Percentiles rank a stretch among this genome's conserved stretches.
Conservation (phyloP, 1,140 invertebrate genomes). For the Drosophila serrata region DNA sequence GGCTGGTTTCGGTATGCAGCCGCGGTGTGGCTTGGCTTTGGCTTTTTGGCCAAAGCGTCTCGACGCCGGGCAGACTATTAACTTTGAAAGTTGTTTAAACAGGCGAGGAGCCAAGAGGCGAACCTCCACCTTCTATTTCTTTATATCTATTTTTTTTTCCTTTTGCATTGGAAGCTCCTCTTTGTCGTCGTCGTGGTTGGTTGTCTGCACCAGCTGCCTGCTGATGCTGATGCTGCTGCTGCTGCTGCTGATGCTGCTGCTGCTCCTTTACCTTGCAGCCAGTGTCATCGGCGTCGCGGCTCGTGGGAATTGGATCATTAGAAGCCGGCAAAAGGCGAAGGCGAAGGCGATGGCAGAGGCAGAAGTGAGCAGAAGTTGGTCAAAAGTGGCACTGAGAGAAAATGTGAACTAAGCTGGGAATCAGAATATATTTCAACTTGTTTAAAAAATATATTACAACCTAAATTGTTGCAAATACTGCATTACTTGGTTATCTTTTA, state of each 20-base stretch:
- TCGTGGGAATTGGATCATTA: constrained; percentile 84
- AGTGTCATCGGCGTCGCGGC: constrained; percentile 80
- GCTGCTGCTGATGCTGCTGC: constrained; percentile 14
- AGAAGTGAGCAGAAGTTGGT: constrained; percentile 78
- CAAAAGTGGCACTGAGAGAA: constrained; percentile 56
- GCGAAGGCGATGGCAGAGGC: constrained; percentile 41
- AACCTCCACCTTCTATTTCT: constrained; percentile 82
- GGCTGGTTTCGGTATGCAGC: constrained; percentile 33
- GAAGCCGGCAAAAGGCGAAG: constrained; percentile 69
- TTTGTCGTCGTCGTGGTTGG: constrained; percentile 64
- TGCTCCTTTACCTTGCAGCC: constrained; percentile 71
- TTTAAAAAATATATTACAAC: no score
- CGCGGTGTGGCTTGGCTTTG: constrained; percentile 23
- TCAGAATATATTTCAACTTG: no score
- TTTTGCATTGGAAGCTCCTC: constrained; percentile 74
- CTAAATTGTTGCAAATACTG: no score
- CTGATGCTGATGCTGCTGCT: constrained; percentile 16
- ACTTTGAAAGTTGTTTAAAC: constrained; percentile 84
- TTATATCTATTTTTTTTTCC: constrained; percentile 16
- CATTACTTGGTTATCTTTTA: no score
- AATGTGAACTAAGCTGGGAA: background rate
- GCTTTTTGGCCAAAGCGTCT: constrained; percentile 72
- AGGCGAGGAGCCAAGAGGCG: constrained; percentile 68
- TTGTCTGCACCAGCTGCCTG: constrained; percentile 63
- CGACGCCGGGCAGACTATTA: constrained; percentile 81